Base-by-base conservation (phyloP, 92 coral and sea anemone genomes). In the Ricordea florida region DNA sequence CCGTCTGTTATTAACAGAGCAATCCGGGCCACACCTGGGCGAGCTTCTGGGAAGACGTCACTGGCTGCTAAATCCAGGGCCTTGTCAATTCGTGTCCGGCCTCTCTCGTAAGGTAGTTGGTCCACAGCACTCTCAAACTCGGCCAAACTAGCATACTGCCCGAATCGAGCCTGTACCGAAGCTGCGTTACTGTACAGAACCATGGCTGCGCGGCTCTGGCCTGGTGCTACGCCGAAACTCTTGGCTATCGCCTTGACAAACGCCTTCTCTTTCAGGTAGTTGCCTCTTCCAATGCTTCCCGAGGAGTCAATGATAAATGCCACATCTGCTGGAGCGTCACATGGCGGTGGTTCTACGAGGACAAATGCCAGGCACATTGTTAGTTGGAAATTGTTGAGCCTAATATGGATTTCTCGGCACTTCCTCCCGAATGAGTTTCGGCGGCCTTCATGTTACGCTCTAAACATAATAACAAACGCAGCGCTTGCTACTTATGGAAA, bases 1-100 rank as follows among this genome's bases (percentile, higher is more conserved):
- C 81, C 81, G 63, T 74, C 81, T 6, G 81, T 74, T 30, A 74
- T 43, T 10, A 74, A 55, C 2, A 74, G 30, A 20, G 63, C 31
- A 30, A 59, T 46, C 70, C 59, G 57, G 10, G 70, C 69, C 20
- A 35, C 57, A 23, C 37, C 81, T 10, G 70, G 57, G 38, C 81
- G 26, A 9, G 81, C 81, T 0, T 58, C 81, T 14, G 48, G 40
- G 57, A 18, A 82, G 83, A 31, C 48, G 35, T 1, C n/a, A n/a
- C n/a, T n/a, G n/a, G n/a, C n/a, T n/a, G n/a, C n/a, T n/a, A n/a
- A n/a, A n/a, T 74, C 59, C 30, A 74, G 60, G 35, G 81, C 81
- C 28, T 32, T 66, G 61, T 67, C 78, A 57, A 57, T 76, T 10
- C 69, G 72, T 10, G 83, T 42, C 48, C 0, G 48, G 48, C 48